These are phyloP conservation scores for Parambassis ranga DNA, from an alignment of 2,797 vertebrate species.

Conservation along the genomic window DNA sequence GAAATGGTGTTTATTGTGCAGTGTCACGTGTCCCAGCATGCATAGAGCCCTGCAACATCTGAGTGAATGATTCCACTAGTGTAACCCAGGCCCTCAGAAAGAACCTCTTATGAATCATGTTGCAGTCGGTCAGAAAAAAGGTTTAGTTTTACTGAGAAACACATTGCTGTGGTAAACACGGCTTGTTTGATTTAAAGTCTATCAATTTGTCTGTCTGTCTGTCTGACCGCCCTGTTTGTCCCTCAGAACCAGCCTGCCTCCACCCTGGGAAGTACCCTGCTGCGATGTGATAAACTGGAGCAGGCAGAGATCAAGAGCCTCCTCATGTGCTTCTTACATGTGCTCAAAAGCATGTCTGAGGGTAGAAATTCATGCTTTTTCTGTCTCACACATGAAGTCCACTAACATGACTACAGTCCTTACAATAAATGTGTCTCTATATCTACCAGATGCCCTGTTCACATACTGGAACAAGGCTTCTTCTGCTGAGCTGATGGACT, in stretches of 20 bases:
- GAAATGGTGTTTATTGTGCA: slow-evolving; percentile 25
- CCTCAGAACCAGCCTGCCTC: slow-evolving; percentile 85
- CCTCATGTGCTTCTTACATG: slow-evolving; percentile 96
- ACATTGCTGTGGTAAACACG: background rate
- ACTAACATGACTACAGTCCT: background rate
- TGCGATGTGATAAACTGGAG: slow-evolving; percentile 96
- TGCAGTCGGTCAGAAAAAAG: background rate
- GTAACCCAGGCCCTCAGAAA: slow-evolving; percentile 4
- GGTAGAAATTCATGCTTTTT: slow-evolving; percentile 74
- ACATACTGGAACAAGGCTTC: slow-evolving; percentile 98
- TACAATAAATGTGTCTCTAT: background rate
- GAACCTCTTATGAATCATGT: background rate
- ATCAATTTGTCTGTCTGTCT: background rate
- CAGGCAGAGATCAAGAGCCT: slow-evolving; percentile 95
- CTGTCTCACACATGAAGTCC: background rate
- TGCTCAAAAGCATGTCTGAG: slow-evolving; percentile 98
- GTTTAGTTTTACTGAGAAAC: too few species aligned
- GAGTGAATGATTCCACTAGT: slow-evolving; percentile 20
- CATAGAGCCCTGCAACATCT: slow-evolving; percentile 13
- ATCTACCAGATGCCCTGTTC: slow-evolving; percentile 89
- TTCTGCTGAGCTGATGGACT: slow-evolving; percentile 94
- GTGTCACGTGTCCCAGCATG: slow-evolving; percentile 2
- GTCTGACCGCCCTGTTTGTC: slow-evolving; percentile 19
- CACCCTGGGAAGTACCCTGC: slow-evolving; percentile 84
- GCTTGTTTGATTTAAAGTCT: too few species aligned